A percentile compares a stretch with the other conserved stretches of the same genome.
Conservation (phyloP, 2,888 invertebrate genomes). For the Bhutanitis thaidina region DNA sequence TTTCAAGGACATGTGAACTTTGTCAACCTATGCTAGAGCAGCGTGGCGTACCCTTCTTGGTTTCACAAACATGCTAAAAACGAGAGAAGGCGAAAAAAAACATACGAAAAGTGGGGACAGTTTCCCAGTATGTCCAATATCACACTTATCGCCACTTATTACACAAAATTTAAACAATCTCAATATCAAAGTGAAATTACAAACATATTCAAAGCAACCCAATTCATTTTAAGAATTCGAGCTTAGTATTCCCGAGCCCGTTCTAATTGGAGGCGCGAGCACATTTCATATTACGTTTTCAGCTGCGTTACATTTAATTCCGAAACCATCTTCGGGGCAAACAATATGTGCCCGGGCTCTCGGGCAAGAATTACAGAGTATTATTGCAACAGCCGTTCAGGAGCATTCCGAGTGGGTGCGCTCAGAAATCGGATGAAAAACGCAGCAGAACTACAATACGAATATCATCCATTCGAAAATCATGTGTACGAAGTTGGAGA, state of each 20-base stretch:
- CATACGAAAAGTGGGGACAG: too few relatives aligned
- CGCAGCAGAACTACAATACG: neutral
- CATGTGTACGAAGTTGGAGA: too few relatives aligned
- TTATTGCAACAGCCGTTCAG: slow-evolving; percentile 6
- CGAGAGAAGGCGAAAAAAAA: too few relatives aligned
- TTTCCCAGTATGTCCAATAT: too few relatives aligned
- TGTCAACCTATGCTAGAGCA: too few relatives aligned
- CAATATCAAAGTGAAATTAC: neutral
- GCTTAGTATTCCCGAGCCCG: neutral
- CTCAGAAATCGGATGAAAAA: slow-evolving; percentile 12
- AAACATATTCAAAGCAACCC: neutral
- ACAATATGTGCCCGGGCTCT: slow-evolving; percentile 1
- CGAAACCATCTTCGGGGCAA: slow-evolving; percentile 6
- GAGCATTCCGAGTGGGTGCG: slow-evolving; percentile 12
- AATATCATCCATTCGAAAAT: too few relatives aligned
- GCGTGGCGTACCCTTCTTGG: too few relatives aligned
- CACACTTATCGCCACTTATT: too few relatives aligned
- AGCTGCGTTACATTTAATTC: slow-evolving; percentile 1
- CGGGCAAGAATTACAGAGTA: slow-evolving; percentile 6
- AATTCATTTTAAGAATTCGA: too few relatives aligned
- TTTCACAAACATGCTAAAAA: too few relatives aligned
- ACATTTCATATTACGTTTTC: slow-evolving; percentile 3
- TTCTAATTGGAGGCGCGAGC: slow-evolving; percentile 6
- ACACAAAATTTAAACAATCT: too few relatives aligned
- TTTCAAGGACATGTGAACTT: too few relatives aligned